Conservation (phyloP, 2,113 vertebrate species). For the Rallus limicola region DNA sequence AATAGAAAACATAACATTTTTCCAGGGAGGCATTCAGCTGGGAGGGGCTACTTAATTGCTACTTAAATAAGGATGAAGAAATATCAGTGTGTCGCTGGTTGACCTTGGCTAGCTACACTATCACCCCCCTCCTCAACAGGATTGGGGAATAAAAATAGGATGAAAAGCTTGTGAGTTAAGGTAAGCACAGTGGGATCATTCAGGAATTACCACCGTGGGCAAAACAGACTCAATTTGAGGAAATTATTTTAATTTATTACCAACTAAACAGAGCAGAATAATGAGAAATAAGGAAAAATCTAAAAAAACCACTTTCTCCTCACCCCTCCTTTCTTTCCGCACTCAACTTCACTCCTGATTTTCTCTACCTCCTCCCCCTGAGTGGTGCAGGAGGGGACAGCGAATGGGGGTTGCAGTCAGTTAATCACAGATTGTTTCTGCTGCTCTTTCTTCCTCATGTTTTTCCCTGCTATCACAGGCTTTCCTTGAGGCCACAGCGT, state of each 20-base stretch:
- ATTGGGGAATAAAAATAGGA: not conserved
- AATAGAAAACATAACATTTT: not conserved
- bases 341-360: not conserved
- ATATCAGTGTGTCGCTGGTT: not conserved
- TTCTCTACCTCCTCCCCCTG: rapidly evolving
- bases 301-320: not conserved
- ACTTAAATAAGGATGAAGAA: not conserved
- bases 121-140: not conserved
- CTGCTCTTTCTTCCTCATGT: not conserved
- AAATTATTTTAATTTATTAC: not conserved
- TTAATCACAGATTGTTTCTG: not conserved
- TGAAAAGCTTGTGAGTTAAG: not conserved
- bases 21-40: not conserved
- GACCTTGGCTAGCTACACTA: not conserved
- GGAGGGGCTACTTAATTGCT: not conserved
- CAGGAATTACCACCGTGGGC: not conserved
- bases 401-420: not conserved
- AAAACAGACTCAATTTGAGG: not conserved
- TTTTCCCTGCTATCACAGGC: not conserved
- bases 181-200: not conserved
- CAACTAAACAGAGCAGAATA: not conserved
- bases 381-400: not conserved
- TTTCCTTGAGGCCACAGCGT: not conserved
- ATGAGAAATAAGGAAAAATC: not conserved
- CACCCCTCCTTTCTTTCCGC: not conserved